Conservation (phyloP, 2,797 vertebrate genomes). For the Leuciscus waleckii region DNA sequence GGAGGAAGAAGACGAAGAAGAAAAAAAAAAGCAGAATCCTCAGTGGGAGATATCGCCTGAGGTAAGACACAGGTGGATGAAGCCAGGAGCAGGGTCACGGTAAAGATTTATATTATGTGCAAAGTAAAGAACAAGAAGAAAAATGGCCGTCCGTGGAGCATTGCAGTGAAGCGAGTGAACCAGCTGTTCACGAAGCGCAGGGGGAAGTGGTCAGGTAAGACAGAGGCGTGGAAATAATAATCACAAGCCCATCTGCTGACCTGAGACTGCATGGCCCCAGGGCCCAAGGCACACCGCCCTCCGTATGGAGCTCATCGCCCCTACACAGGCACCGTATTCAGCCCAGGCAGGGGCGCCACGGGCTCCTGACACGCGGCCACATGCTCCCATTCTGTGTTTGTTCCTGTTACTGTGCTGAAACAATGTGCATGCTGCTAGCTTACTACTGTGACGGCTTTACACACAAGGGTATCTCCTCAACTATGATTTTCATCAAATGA, state of each 20-base stretch:
- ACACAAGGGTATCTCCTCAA: not conserved
- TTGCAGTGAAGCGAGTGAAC: slow-evolving; percentile 92
- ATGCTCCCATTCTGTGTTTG: slow-evolving; percentile 79
- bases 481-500: not conserved
- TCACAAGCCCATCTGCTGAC: slow-evolving; percentile 98
- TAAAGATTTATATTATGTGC: slow-evolving; percentile 96
- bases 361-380: slow-evolving; percentile 85
- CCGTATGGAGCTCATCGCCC: slow-evolving; percentile 86
- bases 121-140: slow-evolving; percentile 93
- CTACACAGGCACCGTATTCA: slow-evolving; percentile 74
- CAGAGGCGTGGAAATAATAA: slow-evolving; percentile 91
- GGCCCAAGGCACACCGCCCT: slow-evolving; percentile 87
- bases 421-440: slow-evolving; percentile 44
- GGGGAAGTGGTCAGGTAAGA: slow-evolving; percentile 95
- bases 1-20: slow-evolving; percentile 47
- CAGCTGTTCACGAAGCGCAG: slow-evolving; percentile 93
- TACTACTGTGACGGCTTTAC: slow-evolving; percentile 15
- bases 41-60: slow-evolving; percentile 84
- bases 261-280: slow-evolving; percentile 89
- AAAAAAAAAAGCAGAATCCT: slow-evolving; percentile 67
- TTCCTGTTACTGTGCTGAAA: slow-evolving; percentile 58
- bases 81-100: slow-evolving; percentile 90
- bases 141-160: slow-evolving; percentile 87
- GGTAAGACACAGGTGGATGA: slow-evolving; percentile 95
- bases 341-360: slow-evolving; percentile 76